Evolutionary conservation across 2,113 vertebrate species (phyloP), one percentile per base, ranked within the genome.

Genomic region (Paedocypris sp.): DNA sequence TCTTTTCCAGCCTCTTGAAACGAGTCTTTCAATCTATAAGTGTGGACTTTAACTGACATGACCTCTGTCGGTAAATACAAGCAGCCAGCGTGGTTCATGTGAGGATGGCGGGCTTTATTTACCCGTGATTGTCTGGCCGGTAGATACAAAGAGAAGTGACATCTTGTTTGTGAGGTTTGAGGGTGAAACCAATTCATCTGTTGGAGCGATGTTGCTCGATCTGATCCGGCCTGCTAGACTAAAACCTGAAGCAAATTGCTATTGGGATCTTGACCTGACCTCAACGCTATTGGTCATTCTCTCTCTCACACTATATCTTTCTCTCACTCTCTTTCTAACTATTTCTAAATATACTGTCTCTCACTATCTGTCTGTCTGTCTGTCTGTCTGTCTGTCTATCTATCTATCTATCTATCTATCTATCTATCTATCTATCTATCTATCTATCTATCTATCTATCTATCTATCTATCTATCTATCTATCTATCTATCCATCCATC

Each of bases 151-250:
- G 46, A 52, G 31, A 15, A 53, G 13, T 53, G 53, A 60, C 64
- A 63, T 58, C 59, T 62, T 60, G 62, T 69, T 69, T 59, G 29
- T 35, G 58, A 57, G 54, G 29, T 50, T n/a, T n/a, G 23, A 33
- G 41, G 53, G 51, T 20, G 25, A 46, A 54, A 42, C 66, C 19
- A 52, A 50, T 58, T 47, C 13, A 32, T 42, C 45, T 59, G 53
- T 47, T 22, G 4, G 20, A n/a, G 25, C 18, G 54, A 15, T 25
- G 28, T 43, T 20, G 28, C 20, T 13, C 49, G n/a, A 53, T 23
- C 29, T 25, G 15, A 45, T 25, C 39, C 18, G 26, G 53, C 50
- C 60, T 12, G n/a, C 28, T 4, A n/a, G 39, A 6, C 38, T 42
- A 29, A 49, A 67, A 53, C 35, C 8, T 19, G 15, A 67, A 50